A percentile compares a stretch with the other conserved stretches of the same genome.
phyloP scores from a whole-genome alignment of 2,888 invertebrate genomes.

The Drosophila mimetica region DNA sequence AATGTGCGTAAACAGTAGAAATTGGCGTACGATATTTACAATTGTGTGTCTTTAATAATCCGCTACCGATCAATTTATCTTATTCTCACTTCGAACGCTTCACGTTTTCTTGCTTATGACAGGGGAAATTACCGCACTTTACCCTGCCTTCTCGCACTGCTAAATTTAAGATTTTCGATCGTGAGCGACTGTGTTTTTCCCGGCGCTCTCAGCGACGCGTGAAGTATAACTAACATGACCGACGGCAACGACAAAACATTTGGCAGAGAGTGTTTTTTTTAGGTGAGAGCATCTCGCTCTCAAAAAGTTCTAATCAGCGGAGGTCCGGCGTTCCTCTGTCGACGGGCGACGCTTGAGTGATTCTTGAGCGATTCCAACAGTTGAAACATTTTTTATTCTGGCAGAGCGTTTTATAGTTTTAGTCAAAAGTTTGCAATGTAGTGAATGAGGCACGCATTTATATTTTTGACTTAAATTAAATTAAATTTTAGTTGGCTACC shows the following conservation, averaged over 20 bases:
- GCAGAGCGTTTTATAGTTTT: not conserved
- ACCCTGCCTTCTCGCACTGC: not conserved
- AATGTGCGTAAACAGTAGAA: too few species aligned
- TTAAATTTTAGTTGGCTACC: too few species aligned
- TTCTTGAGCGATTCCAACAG: not conserved
- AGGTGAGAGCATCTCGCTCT: not conserved
- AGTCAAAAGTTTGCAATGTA: too few species aligned
- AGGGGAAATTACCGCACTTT: not conserved
- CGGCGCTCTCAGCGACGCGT: conserved; percentile 62
- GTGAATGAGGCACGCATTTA: too few species aligned
- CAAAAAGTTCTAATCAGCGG: too few species aligned
- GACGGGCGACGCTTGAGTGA: conserved; percentile 1
- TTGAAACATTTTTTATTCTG: too few species aligned
- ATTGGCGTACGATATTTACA: too few species aligned
- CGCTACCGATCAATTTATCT: too few species aligned
- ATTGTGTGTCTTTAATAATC: too few species aligned
- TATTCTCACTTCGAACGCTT: too few species aligned
- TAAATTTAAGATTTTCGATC: conserved; percentile 13
- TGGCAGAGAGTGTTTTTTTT: not conserved
- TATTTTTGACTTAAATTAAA: too few species aligned
- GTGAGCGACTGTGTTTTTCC: conserved; percentile 9
- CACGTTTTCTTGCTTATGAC: too few species aligned
- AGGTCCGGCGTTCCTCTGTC: not conserved
- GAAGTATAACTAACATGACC: conserved; percentile 63
- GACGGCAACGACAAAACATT: conserved; percentile 3